These are phyloP conservation scores for Horisme vitalbata DNA, from an alignment of 2,888 invertebrate species.

Conservation along the genomic window DNA sequence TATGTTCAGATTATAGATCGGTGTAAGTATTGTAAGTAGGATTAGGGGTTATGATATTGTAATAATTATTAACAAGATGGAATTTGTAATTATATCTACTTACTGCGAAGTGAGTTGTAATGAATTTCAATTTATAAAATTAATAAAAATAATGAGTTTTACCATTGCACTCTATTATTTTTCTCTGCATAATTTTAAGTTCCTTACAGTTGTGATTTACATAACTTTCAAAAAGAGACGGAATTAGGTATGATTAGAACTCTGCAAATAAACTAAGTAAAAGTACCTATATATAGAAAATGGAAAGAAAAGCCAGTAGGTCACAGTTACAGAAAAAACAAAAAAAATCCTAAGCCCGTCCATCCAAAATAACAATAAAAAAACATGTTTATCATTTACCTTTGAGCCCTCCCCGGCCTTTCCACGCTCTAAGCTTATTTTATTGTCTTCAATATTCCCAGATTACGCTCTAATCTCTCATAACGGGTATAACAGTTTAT, in stretches of 20 bases:
- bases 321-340: not conserved
- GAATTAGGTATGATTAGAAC: too few species aligned
- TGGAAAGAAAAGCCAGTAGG: too few species aligned
- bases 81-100: constrained; percentile 76
- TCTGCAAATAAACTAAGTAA: too few species aligned
- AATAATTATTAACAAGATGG: constrained; percentile 73
- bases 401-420: constrained; percentile 46
- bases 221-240: too few species aligned
- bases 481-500: constrained; percentile 80
- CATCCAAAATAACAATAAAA: constrained; percentile 47
- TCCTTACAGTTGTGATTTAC: too few species aligned
- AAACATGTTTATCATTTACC: constrained; percentile 45
- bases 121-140: constrained; percentile 82
- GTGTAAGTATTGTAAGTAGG: constrained; percentile 70
- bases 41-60: constrained; percentile 67
- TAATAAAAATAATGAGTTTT: constrained; percentile 82
- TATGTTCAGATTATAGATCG: constrained; percentile 66
- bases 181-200: constrained; percentile 10
- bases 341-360: constrained; percentile 15
- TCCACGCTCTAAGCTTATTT: constrained; percentile 67
- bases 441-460: constrained; percentile 83
- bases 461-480: constrained; percentile 80
- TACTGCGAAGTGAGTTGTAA: constrained; percentile 68
- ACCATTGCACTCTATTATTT: constrained; percentile 46
- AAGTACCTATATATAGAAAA: too few species aligned